A percentile compares a stretch with the other conserved stretches of the same genome.
phyloP scores from a whole-genome alignment of 2,113 vertebrate species.

The Pleuronectes platessa region DNA sequence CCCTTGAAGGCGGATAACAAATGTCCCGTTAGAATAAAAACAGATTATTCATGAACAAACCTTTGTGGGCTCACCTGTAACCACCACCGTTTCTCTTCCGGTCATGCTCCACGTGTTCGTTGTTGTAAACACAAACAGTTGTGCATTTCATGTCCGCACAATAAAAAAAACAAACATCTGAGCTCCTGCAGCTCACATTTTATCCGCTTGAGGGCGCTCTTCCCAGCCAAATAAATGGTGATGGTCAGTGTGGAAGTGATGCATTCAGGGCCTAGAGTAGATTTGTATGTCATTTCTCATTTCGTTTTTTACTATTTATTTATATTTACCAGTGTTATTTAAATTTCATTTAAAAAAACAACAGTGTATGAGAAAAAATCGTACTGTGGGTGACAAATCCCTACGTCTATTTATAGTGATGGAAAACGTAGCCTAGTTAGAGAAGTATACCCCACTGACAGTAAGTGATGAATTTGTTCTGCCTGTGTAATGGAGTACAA shows the following conservation, averaged over 20 bases:
- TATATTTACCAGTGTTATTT: too few species aligned
- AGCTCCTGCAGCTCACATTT: background rate
- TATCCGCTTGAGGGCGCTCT: slow-evolving; percentile 63
- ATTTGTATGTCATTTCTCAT: background rate
- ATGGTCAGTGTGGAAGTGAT: background rate
- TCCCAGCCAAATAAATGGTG: background rate
- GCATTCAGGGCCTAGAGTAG: slow-evolving; percentile 20
- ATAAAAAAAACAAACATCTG: slow-evolving; percentile 4
- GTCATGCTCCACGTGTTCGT: slow-evolving; percentile 1
- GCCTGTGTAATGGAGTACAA: background rate
- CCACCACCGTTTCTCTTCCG: slow-evolving; percentile 36
- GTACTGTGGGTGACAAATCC: too few species aligned
- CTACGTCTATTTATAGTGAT: too few species aligned
- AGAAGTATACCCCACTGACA: background rate
- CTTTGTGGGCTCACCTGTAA: slow-evolving; percentile 55
- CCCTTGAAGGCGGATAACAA: slow-evolving; percentile 12
- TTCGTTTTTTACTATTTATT: too few species aligned
- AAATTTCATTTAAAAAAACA: too few species aligned
- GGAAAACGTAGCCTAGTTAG: background rate
- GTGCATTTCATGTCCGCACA: background rate
- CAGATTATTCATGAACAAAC: background rate
- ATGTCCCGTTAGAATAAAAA: background rate
- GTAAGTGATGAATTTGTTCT: background rate
- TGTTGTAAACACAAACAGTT: background rate
- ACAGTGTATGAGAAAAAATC: too few species aligned